phyloP scores from a whole-genome alignment of 2,113 vertebrate species.

The Lophotis ruficrista region DNA sequence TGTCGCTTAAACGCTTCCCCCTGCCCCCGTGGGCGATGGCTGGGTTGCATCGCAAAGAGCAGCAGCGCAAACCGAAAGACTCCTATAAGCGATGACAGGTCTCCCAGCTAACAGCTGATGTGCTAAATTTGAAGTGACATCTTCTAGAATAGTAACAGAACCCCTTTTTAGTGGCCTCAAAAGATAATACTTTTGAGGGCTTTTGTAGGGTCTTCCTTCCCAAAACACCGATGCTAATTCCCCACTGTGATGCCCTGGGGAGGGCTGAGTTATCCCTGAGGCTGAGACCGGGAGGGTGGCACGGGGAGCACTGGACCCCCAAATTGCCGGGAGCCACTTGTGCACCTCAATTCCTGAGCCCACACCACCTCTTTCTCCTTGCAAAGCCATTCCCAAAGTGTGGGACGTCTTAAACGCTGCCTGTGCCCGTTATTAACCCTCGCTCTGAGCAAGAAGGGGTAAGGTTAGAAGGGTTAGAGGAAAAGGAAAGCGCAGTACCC shows the following conservation, averaged over 20 bases:
- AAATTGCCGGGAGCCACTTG: fast-evolving
- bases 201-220: neutral
- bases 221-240: neutral
- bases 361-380: neutral
- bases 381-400: fast-evolving
- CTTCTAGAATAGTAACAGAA: neutral
- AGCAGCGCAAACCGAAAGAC: neutral
- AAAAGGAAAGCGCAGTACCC: constrained; percentile 69
- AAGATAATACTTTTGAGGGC: fast-evolving
- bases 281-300: neutral
- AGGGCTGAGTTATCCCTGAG: neutral
- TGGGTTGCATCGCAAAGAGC: neutral
- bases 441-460: neutral
- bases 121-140: constrained; percentile 7
- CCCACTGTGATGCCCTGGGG: neutral
- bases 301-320: neutral
- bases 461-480: constrained; percentile 1
- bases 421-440: fast-evolving
- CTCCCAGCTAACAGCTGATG: neutral
- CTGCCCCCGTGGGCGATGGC: neutral
- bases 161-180: neutral
- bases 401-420: neutral
- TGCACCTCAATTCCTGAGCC: fast-evolving
- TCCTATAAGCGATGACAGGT: neutral
- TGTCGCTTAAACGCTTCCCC: neutral